Evolutionary conservation across 2,797 vertebrate genomes (phyloP), one percentile per base, ranked within the genome.

Genomic region (Erpetoichthys calabaricus): DNA sequence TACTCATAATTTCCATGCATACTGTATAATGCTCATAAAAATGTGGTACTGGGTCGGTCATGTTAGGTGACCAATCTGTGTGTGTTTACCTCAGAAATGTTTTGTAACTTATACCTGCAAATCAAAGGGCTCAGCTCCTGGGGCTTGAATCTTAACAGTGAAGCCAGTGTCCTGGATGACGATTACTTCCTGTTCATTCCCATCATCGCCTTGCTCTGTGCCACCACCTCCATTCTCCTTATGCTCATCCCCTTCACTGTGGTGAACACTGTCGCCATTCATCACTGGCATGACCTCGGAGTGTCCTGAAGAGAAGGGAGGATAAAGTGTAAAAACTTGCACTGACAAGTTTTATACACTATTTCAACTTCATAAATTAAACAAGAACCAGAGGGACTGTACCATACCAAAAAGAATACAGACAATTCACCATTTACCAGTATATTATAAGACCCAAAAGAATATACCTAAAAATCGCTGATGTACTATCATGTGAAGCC

Each of bases 91-190:
- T 25, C 25, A 25, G 25, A 25, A 25, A 25, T 25, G 25, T 25
- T 25, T 25, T 25, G 25, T 25, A 25, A 4, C 44, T 6, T 59
- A 63, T 79, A 98, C 96, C 89, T 98, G 95, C 61, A 99, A 74
- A 61, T 97, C 89, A 57, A 99, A 99, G 2, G 89, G 89, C 74
- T 99, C 96, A 1, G 90, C 86, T n/a, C 89, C 93, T 0, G 95
- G 94, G 0, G 87, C 93, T 64, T 92, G 90, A 71, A 99, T 92
- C 84, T 96, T 99, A 62, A 99, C 92, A 0, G 87, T 95, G 72
- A 98, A 99, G 62, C 95, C 96, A 0, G 95, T 99, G 75, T 99
- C 96, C 83, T 99, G 96, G 70, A 99, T 99, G 65, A 99, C 95
- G 3, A 99, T 98, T 69, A 99, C 95, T 73, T 99, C 96, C 77